Conservation (phyloP, 53 echinoderm and acorn worm species). For the Glandiceps talaboti region DNA sequence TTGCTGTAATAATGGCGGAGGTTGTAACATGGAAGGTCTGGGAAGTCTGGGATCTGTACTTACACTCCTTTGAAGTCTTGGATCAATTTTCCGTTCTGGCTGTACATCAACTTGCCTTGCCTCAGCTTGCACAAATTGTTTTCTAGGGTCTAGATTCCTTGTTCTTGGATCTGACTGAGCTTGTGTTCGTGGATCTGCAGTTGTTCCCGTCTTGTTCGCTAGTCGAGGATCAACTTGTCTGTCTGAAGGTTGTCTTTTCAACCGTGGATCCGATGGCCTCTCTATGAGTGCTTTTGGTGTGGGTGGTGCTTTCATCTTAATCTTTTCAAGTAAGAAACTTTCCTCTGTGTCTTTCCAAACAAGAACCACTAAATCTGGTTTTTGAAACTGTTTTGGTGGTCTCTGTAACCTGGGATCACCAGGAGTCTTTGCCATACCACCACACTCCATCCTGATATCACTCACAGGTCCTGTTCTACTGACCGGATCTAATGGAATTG, state of each 20-base stretch:
- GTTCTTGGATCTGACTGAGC: neutral
- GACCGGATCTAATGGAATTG: constrained; percentile 3
- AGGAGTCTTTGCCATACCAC: constrained; percentile 9
- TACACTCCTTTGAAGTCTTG: constrained; percentile 39
- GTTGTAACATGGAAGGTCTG: constrained; percentile 8
- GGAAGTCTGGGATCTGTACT: constrained; percentile 27
- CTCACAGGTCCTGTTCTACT: constrained; percentile 24
- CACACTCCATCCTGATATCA: constrained; percentile 24
- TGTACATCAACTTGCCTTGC: neutral
- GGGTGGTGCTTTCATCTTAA: constrained; percentile 3
- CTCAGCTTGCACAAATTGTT: neutral
- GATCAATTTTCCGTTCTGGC: constrained; percentile 18
- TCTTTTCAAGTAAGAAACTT: neutral
- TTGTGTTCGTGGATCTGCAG: neutral
- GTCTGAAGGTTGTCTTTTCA: neutral
- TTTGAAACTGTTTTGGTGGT: neutral
- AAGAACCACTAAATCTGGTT: neutral
- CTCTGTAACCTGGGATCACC: constrained; percentile 3
- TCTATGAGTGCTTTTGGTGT: constrained; percentile 3
- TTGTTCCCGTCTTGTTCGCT: neutral
- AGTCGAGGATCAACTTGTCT: neutral
- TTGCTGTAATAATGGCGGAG: neutral
- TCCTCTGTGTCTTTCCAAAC: neutral
- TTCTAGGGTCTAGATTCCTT: constrained; percentile 4
- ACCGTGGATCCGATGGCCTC: constrained; percentile 3